Base-by-base conservation (phyloP, 2,888 invertebrate genomes). In the Ophioninae sp. region DNA sequence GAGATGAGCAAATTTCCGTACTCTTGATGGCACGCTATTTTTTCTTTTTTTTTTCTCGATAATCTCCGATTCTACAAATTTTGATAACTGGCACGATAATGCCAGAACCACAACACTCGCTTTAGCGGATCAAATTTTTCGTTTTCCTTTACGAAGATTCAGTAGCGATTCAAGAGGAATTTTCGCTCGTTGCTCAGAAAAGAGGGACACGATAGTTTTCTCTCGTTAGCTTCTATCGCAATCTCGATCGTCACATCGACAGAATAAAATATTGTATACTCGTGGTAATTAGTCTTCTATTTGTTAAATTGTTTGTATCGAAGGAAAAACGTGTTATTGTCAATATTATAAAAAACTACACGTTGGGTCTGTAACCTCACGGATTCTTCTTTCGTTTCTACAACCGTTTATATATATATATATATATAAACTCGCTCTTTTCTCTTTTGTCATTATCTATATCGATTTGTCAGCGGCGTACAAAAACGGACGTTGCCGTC, bases 291-390 rank as follows among this genome's bases (percentile, higher is more conserved):
- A 82, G 75, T 75, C 75, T 81, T 79, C 79, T 79, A 76, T 81
- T 65, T 30, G 23, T 72, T 62, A 67, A 82, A 73, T 57, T 72
- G 20, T 79, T 44, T 59, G 61, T 69, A 79, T 81, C 67, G 69
- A 82, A 82, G 80, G 82, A 85, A 76, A 75, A 82, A 85, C 85
- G 86, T 81, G 86, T 90, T 90, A 90, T 90, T 90, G 90, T 90
- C 90, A 73, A 79, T 75, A 86, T 85, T 87, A 87, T 90, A 89
- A 86, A 90, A 88, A 89, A 89, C 87, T 89, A 89, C 85, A 76
- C 82, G 82, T 84, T 68, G 84, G 84, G 75, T 72, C 72, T 80
- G 62, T 78, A 78, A 69, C 77, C 59, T 79, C 68, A 64, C 78
- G 82, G 64, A 69, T 5, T 44, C n/a, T 56, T 67, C 44, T 39